Percentiles rank a stretch among this genome's conserved stretches.
Evolutionary conservation across 2,113 vertebrate genomes (phyloP).

Genomic region (Lagopus leucura): DNA sequence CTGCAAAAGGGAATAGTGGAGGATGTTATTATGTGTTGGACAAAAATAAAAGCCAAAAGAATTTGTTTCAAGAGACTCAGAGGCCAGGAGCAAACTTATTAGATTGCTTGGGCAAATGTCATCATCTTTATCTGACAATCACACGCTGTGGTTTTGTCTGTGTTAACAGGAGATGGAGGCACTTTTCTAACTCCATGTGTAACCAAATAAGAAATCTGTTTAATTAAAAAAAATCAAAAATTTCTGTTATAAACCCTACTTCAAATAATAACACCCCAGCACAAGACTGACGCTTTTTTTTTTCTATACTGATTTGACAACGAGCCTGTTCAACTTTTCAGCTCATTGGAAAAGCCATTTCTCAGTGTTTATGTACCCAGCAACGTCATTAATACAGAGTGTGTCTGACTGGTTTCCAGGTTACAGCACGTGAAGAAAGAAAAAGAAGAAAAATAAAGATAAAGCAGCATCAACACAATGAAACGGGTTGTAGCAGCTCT

Average conservation of each 20-base stretch:
- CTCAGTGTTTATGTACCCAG: background rate
- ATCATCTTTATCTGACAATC: background rate
- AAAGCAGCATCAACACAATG: background rate
- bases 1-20: background rate
- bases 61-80: background rate
- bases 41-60: background rate
- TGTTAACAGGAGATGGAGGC: background rate
- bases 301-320: conserved; percentile 21
- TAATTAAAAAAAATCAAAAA: background rate
- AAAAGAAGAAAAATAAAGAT: background rate
- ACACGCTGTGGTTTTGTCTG: background rate
- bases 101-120: background rate
- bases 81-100: background rate
- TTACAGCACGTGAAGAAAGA: background rate
- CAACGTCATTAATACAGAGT: background rate
- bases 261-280: background rate
- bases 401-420: background rate
- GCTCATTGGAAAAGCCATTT: background rate
- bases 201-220: background rate
- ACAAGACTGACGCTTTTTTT: background rate
- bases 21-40: background rate
- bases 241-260: background rate
- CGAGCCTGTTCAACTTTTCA: background rate
- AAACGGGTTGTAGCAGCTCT: background rate
- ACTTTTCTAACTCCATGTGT: background rate